A percentile compares a stretch with the other conserved stretches of the same genome.
Conservation (phyloP, 1,140 invertebrate species). For the Heliothis virescens region DNA sequence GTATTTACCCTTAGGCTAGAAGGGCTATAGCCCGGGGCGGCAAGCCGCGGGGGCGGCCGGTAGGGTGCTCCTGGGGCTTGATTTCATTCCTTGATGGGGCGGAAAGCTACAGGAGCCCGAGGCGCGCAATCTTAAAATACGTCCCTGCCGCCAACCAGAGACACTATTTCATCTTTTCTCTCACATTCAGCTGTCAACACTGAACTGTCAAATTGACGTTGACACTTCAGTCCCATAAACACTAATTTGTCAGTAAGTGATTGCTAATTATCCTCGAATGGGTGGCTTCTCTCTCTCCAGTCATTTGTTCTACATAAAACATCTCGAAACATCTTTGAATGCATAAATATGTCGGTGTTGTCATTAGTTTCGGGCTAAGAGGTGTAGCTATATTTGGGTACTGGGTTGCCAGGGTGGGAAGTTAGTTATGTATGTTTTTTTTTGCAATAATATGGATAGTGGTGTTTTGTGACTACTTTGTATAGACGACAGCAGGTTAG, state of each 20-base stretch:
- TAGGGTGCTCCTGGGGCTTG: too few relatives aligned
- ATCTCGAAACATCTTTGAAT: not conserved
- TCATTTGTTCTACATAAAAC: slow-evolving; percentile 15
- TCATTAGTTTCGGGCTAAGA: slow-evolving; percentile 3
- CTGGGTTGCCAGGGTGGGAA: not conserved
- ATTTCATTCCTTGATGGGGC: too few relatives aligned
- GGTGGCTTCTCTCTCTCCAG: not conserved
- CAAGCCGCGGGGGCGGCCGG: too few relatives aligned
- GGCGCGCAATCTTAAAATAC: too few relatives aligned
- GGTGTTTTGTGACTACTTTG: not conserved
- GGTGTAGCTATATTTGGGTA: slow-evolving; percentile 6
- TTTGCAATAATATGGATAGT: not conserved
- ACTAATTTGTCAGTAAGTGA: slow-evolving; percentile 27
- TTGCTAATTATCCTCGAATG: slow-evolving; percentile 3
- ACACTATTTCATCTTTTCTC: not conserved
- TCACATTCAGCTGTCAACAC: not conserved
- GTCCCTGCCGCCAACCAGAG: not conserved
- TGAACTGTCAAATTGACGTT: not conserved
- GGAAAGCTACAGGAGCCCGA: too few relatives aligned
- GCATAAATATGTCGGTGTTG: slow-evolving; percentile 12
- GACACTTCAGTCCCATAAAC: not conserved
- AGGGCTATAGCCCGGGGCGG: too few relatives aligned
- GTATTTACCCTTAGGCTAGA: too few relatives aligned
- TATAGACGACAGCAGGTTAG: too few relatives aligned
- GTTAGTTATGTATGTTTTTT: not conserved